These are phyloP conservation scores for Ctena decussata DNA, from an alignment of 2,888 invertebrate genomes.

Conservation along the genomic window DNA sequence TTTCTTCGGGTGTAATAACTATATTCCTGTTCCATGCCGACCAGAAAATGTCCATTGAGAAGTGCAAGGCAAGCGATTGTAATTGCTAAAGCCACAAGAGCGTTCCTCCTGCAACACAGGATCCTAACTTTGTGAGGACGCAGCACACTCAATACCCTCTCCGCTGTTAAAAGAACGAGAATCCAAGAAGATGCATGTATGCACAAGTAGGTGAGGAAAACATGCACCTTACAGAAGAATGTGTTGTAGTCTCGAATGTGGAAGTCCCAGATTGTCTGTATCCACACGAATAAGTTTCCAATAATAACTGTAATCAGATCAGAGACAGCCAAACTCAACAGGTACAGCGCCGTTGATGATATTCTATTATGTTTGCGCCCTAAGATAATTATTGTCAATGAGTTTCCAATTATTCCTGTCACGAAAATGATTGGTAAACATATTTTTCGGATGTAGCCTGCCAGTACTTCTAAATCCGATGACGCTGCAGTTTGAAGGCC, in stretches of 20 bases:
- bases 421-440: background rate
- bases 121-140: background rate
- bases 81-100: background rate
- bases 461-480: too few relatives aligned
- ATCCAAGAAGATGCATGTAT: background rate
- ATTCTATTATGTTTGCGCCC: background rate
- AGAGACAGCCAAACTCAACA: background rate
- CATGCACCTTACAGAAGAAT: background rate
- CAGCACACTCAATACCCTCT: background rate
- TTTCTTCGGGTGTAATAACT: background rate
- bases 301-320: background rate
- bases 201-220: background rate
- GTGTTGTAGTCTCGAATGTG: background rate
- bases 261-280: background rate
- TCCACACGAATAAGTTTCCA: conserved; percentile 9
- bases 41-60: background rate
- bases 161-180: background rate
- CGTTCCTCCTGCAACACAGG: background rate
- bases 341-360: background rate
- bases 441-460: background rate
- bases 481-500: too few relatives aligned
- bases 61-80: background rate
- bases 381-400: background rate
- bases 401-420: background rate
- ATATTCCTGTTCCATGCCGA: background rate